A percentile compares a stretch with the other conserved stretches of the same genome.
These are phyloP conservation scores for Chelmon rostratus DNA, from an alignment of 2,797 vertebrate species.

Conservation along the genomic window DNA sequence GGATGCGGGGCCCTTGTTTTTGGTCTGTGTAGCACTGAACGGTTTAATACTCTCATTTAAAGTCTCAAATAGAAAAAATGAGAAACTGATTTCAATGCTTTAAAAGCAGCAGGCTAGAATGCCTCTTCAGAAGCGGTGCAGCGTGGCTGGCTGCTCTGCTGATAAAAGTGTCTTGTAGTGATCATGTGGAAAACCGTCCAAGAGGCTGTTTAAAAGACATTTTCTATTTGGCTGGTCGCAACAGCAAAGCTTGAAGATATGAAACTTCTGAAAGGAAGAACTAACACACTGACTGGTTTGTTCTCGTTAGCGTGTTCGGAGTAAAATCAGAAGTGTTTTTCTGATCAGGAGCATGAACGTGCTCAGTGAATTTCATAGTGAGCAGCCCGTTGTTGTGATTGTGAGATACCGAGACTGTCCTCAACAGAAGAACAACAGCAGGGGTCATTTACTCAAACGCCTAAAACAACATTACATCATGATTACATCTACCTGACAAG, in stretches of 20 bases:
- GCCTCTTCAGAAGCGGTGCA: constrained; percentile 27
- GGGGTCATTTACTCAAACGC: neutral
- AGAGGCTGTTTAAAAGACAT: constrained; percentile 26
- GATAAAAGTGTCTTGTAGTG: constrained; percentile 30
- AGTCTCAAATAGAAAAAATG: constrained; percentile 17
- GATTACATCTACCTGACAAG: neutral
- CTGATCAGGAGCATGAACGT: constrained; percentile 8
- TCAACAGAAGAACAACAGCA: neutral
- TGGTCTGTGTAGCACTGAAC: constrained; percentile 5
- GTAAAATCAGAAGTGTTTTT: neutral
- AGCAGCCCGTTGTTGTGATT: constrained; percentile 16
- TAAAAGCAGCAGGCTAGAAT: constrained; percentile 20
- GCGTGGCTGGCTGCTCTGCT: constrained; percentile 26
- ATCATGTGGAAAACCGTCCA: constrained; percentile 29
- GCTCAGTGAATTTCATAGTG: constrained; percentile 7
- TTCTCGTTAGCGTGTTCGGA: neutral
- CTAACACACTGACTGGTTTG: neutral
- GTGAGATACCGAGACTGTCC: neutral
- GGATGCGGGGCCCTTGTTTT: neutral
- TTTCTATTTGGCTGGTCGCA: constrained; percentile 36
- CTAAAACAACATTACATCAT: constrained; percentile 2
- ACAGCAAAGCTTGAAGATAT: constrained; percentile 15
- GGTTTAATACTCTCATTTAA: constrained; percentile 36
- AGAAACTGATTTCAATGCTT: constrained; percentile 19
- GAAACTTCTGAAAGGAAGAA: constrained; percentile 11